phyloP scores from a whole-genome alignment of 2,888 invertebrate genomes.

The Cremastinae sp. region DNA sequence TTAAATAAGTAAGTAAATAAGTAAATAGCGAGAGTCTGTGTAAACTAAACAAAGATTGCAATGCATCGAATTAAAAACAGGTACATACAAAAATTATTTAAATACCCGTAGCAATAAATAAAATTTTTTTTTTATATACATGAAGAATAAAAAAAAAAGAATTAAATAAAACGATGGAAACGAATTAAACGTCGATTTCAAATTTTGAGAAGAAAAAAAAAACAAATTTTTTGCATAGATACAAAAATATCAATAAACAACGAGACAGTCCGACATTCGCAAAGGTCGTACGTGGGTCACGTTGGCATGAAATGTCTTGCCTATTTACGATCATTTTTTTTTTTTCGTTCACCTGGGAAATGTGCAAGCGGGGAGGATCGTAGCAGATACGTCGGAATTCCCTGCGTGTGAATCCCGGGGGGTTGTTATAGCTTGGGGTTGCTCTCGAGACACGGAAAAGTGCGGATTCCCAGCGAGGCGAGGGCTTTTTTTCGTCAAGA shows the following conservation, averaged over 20 bases:
- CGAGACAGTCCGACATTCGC: not conserved
- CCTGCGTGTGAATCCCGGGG: conserved; percentile 56
- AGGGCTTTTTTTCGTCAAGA: conserved; percentile 34
- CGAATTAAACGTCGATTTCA: no score
- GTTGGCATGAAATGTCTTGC: conserved; percentile 9
- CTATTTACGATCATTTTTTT: conserved; percentile 6
- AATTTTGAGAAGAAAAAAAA: no score
- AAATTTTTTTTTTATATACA: no score
- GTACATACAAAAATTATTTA: no score
- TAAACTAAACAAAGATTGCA: no score
- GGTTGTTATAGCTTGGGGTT: conserved; percentile 38
- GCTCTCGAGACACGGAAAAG: conserved; percentile 28
- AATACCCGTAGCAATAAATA: no score
- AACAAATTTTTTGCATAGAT: no score
- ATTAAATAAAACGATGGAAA: no score
- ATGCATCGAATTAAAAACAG: no score
- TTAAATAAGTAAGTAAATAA: no score
- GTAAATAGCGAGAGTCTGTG: no score
- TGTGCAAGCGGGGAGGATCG: conserved; percentile 35
- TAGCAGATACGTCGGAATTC: conserved; percentile 43
- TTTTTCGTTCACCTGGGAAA: conserved; percentile 49
- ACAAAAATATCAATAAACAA: conserved; percentile 1
- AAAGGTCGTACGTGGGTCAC: not conserved
- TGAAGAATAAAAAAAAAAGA: no score
- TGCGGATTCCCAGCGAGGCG: conserved; percentile 28